Conservation (phyloP, 1,140 invertebrate genomes). For the Asbolus verrucosus region DNA sequence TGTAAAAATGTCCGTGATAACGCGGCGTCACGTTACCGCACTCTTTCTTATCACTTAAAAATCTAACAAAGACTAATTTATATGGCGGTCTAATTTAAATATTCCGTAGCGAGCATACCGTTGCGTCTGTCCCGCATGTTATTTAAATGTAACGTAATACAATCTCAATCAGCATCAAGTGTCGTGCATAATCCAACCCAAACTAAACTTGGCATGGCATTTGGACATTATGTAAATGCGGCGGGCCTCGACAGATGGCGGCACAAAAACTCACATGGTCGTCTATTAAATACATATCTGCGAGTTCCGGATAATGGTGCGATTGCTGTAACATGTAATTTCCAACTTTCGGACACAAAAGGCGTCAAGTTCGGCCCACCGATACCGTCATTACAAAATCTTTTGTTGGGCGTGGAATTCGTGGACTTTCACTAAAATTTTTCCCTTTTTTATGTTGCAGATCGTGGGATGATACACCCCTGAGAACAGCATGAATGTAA, state of each 20-base stretch:
- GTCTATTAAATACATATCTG: constrained; percentile 52
- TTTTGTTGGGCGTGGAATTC: constrained; percentile 12
- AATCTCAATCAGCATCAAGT: constrained; percentile 59
- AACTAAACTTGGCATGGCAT: constrained; percentile 57
- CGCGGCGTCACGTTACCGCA: constrained; percentile 21
- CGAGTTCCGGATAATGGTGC: constrained; percentile 25
- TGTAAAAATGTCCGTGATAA: constrained; percentile 23
- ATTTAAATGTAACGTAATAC: constrained; percentile 58
- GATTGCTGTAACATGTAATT: constrained; percentile 20
- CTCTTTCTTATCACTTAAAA: constrained; percentile 14
- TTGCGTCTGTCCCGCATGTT: constrained; percentile 44
- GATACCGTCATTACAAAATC: constrained; percentile 14
- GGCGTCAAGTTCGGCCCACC: constrained; percentile 7
- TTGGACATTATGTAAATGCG: constrained; percentile 59
- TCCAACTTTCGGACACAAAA: constrained; percentile 26
- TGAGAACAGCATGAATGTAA: constrained; percentile 17
- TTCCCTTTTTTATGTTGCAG: constrained; percentile 29
- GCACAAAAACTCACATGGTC: constrained; percentile 45
- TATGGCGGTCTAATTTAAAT: constrained; percentile 39
- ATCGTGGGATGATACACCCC: constrained; percentile 12
- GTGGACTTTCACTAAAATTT: constrained; percentile 22
- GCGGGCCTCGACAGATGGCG: constrained; percentile 54
- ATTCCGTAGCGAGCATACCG: constrained; percentile 7
- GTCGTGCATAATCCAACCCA: constrained; percentile 55
- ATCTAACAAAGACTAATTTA: constrained; percentile 36